phyloP scores from a whole-genome alignment of 2,113 vertebrate species.

The Thunnus thynnus region DNA sequence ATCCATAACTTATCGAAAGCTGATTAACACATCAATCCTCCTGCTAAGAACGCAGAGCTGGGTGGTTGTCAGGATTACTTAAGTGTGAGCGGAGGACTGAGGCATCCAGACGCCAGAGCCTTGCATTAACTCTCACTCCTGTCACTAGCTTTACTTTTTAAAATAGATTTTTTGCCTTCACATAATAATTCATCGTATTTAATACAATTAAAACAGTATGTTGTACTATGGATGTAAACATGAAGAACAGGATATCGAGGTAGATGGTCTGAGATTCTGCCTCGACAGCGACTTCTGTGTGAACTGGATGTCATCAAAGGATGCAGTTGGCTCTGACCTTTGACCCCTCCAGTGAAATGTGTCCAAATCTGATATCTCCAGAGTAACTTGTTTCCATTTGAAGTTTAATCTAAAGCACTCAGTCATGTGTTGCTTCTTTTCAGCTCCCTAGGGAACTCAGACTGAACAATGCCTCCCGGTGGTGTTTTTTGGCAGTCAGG shows the following conservation, averaged over 20 bases:
- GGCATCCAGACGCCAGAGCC: slow-evolving; percentile 45
- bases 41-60: slow-evolving; percentile 60
- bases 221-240: background rate
- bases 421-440: slow-evolving; percentile 14
- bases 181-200: background rate
- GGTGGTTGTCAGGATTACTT: slow-evolving; percentile 77
- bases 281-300: background rate
- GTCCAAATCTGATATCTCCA: background rate
- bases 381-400: background rate
- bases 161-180: background rate
- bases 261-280: background rate
- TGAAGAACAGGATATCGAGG: background rate
- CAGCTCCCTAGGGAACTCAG: slow-evolving; percentile 12
- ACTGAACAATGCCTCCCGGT: slow-evolving; percentile 37
- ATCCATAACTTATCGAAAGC: slow-evolving; percentile 80
- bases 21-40: slow-evolving; percentile 78
- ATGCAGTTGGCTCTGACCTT: slow-evolving; percentile 34
- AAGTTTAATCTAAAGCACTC: background rate
- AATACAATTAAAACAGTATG: background rate
- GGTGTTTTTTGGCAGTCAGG: slow-evolving; percentile 29
- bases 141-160: slow-evolving; percentile 53
- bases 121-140: slow-evolving; percentile 48
- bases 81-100: slow-evolving; percentile 56
- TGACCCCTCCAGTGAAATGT: slow-evolving; percentile 25
- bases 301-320: background rate